Base-by-base conservation (phyloP, 1,140 invertebrate genomes). In the Drosophila arizonae region DNA sequence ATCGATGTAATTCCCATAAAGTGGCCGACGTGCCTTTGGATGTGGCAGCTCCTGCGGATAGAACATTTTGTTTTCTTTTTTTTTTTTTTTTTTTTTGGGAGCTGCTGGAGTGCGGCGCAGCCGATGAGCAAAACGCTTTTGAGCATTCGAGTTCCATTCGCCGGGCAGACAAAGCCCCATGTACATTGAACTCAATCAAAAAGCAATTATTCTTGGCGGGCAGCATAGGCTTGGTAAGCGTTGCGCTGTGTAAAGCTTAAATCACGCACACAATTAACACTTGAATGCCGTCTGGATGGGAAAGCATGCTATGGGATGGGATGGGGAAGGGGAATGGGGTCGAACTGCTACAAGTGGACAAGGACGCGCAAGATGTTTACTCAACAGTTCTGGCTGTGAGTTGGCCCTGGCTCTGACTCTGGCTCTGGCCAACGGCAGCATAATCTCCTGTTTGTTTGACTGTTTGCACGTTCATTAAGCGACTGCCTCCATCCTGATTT, bases 241-340 rank as follows among this genome's bases (percentile, higher is more conserved):
- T 15, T 13, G 36, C 58, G 30, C 41, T 54, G n/a, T 48, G 24
- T 30, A 63, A 74, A 69, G 76, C 84, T 87, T 87, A 88, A 87
- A 88, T 87, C 84, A 88, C 84, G 84, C 79, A 84, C 79, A 84
- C 85, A 88, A 88, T 88, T 88, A 88, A 88, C 84, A 88, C 84
- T 77, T 71, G 79, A 71, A 79, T 57, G 55, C 64, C 54, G 57
- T 46, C 70, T 21, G 50, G 11, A 41, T 17, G 5, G 43, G 15
- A 9, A 2, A 6, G 43, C 13, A 15, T 15, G 51, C n/a, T 41
- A 30, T 24, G 46, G 24, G 46, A 9, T 13, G 58, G 46, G 3
- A 15, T n/a, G 43, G n/a, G n/a, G 69, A 61, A 66, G 10, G 60
- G 30, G 33, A 0, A 6, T 45, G 43, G 13, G 15, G n/a, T 39